Evolutionary conservation across 2,113 vertebrate genomes (phyloP).

Genomic region (Bostrychus sinensis): DNA sequence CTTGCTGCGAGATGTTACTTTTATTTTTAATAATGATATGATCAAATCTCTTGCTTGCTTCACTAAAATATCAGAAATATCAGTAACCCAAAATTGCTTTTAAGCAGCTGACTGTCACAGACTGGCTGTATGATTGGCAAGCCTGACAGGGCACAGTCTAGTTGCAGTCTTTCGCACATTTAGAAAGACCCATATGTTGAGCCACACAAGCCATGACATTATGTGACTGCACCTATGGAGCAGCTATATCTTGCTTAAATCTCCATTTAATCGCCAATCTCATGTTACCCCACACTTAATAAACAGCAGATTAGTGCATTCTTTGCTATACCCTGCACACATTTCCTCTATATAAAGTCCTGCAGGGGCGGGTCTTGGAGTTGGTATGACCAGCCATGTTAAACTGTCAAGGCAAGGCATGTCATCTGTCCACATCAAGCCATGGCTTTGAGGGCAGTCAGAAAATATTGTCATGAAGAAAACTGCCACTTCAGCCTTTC

Average conservation of each 20-base stretch:
- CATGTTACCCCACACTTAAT: slow-evolving; percentile 93
- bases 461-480: slow-evolving; percentile 49
- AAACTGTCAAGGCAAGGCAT: slow-evolving; percentile 78
- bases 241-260: slow-evolving; percentile 84
- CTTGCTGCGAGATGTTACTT: slow-evolving; percentile 39
- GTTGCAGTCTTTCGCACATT: slow-evolving; percentile 78
- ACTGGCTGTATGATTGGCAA: slow-evolving; percentile 67
- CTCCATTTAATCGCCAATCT: slow-evolving; percentile 95
- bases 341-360: slow-evolving; percentile 87
- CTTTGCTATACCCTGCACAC: slow-evolving; percentile 87
- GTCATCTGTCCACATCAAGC: slow-evolving; percentile 85
- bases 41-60: slow-evolving; percentile 45
- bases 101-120: slow-evolving; percentile 62
- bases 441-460: slow-evolving; percentile 41
- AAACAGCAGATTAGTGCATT: slow-evolving; percentile 93
- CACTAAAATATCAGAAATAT: slow-evolving; percentile 55
- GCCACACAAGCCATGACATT: slow-evolving; percentile 64
- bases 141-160: slow-evolving; percentile 67
- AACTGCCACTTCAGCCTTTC: slow-evolving; percentile 37
- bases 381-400: slow-evolving; percentile 84
- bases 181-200: slow-evolving; percentile 78
- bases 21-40: slow-evolving; percentile 43
- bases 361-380: slow-evolving; percentile 72
- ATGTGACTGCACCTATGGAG: slow-evolving; percentile 77
- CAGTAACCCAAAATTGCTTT: slow-evolving; percentile 59